A percentile compares a stretch with the other conserved stretches of the same genome.
Evolutionary conservation across 2,888 invertebrate genomes (phyloP).

Genomic region (Stegophylla sp.): DNA sequence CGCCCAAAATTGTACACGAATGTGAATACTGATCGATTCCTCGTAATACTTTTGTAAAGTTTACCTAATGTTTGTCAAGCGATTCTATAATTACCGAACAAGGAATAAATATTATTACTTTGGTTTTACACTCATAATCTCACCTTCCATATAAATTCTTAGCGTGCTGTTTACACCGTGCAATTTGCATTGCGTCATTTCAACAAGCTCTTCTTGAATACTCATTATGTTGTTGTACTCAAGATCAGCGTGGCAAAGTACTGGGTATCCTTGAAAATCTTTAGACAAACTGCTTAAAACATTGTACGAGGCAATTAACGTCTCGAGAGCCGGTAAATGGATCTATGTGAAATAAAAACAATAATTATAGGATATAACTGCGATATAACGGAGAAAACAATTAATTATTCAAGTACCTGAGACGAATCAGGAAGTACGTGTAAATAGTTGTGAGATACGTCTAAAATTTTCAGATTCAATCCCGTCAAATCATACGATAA

Average conservation of each 20-base stretch:
- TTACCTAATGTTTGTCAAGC: too few species aligned
- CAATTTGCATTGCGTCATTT: slow-evolving; percentile 80
- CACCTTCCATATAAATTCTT: slow-evolving; percentile 83
- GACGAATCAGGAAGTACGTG: slow-evolving; percentile 81
- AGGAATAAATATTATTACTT: too few species aligned
- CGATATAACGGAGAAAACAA: background rate
- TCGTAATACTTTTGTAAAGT: too few species aligned
- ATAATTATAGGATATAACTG: background rate
- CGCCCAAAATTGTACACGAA: too few species aligned
- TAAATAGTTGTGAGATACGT: slow-evolving; percentile 79
- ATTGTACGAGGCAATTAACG: slow-evolving; percentile 79
- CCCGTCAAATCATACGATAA: slow-evolving; percentile 81
- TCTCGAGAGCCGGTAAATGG: slow-evolving; percentile 77
- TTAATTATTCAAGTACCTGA: slow-evolving; percentile 69
- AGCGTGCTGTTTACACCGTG: slow-evolving; percentile 79
- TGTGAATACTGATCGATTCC: too few species aligned
- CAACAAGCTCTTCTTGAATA: slow-evolving; percentile 77
- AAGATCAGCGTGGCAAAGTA: slow-evolving; percentile 80
- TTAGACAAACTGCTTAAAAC: slow-evolving; percentile 76
- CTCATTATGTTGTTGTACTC: slow-evolving; percentile 78
- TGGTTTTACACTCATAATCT: slow-evolving; percentile 62
- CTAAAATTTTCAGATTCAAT: slow-evolving; percentile 76
- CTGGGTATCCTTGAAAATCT: slow-evolving; percentile 83
- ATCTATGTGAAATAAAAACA: slow-evolving; percentile 70
- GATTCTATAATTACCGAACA: too few species aligned